Base-by-base conservation (phyloP, 2,888 invertebrate species). In the Calameuta idolon region DNA sequence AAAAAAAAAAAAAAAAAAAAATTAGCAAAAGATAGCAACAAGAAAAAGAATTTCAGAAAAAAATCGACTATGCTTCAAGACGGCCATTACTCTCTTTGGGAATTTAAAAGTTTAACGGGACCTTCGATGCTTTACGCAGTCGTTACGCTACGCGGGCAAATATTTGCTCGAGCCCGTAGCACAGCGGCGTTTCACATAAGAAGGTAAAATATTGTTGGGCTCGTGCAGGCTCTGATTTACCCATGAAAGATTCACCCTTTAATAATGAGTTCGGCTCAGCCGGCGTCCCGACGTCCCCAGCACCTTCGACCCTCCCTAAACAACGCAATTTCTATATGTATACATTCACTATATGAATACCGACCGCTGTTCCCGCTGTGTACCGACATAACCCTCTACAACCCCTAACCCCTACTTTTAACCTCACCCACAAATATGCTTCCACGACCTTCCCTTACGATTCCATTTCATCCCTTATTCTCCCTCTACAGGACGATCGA, bases 201-300 rank as follows among this genome's bases (percentile, higher is more conserved):
- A 23, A 78, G 71, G 80, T 78, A 81, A 83, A 83, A 82, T 80
- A 83, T 82, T 81, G 81, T 80, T 78, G 78, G 81, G 77, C 79
- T 79, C 68, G 79, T 40, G 76, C 76, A 76, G 77, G 76, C 79
- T 79, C 81, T 82, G 83, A 85, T 85, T 86, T 83, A 79, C 79
- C 81, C 82, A 80, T 85, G 82, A 85, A 85, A 85, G 83, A 85
- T 84, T 84, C 82, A 85, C 79, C 73, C 68, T 75, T 79, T 78
- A 82, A 83, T 84, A 85, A 86, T 83, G 81, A 82, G 82, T 34
- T 35, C 71, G 79, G 55, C 78, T 80, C 75, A 75, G 76, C 79
- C 79, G 40, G 76, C 74, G 23, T 5, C 69, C 73, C 33, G 68
- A 69, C 37, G 34, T 76, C 77, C 79, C 81, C 69, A 76, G 76